These are phyloP conservation scores for Pterostichus niger DNA, from an alignment of 2,888 invertebrate genomes.

Conservation along the genomic window DNA sequence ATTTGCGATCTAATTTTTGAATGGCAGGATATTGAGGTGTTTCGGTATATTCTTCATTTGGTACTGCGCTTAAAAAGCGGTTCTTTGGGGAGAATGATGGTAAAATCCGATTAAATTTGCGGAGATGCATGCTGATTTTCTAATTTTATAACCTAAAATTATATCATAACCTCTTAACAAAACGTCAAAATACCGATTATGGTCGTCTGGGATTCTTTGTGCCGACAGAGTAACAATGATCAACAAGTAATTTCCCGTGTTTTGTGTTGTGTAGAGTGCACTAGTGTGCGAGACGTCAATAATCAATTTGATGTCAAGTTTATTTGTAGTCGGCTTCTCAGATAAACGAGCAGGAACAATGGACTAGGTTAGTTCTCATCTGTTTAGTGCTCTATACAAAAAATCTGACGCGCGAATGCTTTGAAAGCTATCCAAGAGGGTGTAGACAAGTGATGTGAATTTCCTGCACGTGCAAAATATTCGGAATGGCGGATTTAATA, in stretches of 20 bases:
- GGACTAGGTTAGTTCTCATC: constrained; percentile 72
- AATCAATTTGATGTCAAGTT: constrained; percentile 67
- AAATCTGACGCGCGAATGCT: constrained; percentile 13
- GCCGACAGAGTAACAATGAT: constrained; percentile 52
- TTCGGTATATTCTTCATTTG: constrained; percentile 74
- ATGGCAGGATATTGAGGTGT: constrained; percentile 82
- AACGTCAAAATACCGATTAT: constrained; percentile 54
- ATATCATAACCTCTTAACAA: constrained; percentile 14
- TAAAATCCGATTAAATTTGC: constrained; percentile 59
- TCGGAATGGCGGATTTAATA: constrained; percentile 84
- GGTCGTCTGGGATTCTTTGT: constrained; percentile 6
- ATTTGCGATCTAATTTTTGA: constrained; percentile 80
- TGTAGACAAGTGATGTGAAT: constrained; percentile 60
- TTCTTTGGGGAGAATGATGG: constrained; percentile 51
- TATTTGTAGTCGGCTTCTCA: constrained; percentile 63
- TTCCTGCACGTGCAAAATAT: constrained; percentile 67
- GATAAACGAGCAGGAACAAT: constrained; percentile 69
- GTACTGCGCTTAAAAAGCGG: constrained; percentile 62
- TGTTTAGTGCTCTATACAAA: constrained; percentile 54
- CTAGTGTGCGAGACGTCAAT: constrained; percentile 64
- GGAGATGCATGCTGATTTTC: constrained; percentile 58
- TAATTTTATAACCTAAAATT: constrained; percentile 53
- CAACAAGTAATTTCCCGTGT: constrained; percentile 47
- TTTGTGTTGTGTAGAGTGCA: constrained; percentile 65
- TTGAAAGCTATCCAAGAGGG: constrained; percentile 34